Conservation (phyloP, 2,113 vertebrate species). For the Paracanthobrama guichenoti region DNA sequence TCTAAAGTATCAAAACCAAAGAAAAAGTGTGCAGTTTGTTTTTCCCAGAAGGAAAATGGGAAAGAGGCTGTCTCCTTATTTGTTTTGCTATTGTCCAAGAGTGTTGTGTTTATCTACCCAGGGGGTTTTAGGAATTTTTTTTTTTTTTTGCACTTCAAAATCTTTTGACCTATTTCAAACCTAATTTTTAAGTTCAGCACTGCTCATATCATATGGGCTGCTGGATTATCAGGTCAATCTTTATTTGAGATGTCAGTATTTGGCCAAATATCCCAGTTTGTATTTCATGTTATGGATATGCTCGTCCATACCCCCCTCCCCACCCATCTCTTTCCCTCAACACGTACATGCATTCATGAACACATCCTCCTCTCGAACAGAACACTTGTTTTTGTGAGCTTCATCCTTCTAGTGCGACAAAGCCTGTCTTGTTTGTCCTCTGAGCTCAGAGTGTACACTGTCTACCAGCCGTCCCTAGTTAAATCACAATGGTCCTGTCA, state of each 20-base stretch:
- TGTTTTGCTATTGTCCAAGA: not conserved
- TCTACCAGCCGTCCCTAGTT: not conserved
- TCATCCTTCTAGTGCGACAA: not conserved
- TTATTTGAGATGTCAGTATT: not conserved
- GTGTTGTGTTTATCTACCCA: not conserved
- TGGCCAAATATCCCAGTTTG: not conserved
- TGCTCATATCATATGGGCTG: not conserved
- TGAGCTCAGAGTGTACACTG: not conserved
- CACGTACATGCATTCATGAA: constrained; percentile 9
- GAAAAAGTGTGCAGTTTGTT: not conserved
- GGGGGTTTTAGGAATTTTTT: not conserved
- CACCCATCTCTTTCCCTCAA: not conserved
- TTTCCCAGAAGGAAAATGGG: not conserved
- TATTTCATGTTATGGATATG: constrained; percentile 17
- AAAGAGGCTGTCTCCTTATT: not conserved
- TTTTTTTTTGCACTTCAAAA: not conserved
- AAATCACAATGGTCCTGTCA: not conserved
- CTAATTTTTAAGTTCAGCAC: not conserved
- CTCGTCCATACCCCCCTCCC: not conserved
- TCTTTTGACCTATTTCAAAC: not conserved
- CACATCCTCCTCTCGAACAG: constrained; percentile 15
- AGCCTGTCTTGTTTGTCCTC: constrained; percentile 12
- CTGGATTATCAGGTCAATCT: not conserved
- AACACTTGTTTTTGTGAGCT: constrained; percentile 24
- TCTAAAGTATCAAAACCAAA: not conserved